A percentile compares a stretch with the other conserved stretches of the same genome.
Evolutionary conservation across 2,888 invertebrate genomes (phyloP).

Genomic region (Aspidiotus destructor): DNA sequence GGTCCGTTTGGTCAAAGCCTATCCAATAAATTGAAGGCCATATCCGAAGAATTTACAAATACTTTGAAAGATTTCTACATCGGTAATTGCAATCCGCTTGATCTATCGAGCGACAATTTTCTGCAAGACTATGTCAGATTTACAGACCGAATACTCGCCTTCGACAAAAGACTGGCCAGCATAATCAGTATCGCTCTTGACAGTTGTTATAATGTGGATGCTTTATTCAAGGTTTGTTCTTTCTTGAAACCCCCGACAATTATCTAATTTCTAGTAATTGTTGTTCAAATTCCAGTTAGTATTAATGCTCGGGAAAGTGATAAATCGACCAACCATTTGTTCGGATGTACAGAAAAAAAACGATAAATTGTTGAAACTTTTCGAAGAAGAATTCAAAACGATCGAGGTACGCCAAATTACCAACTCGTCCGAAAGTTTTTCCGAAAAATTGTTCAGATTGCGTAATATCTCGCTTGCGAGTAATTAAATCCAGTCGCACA

Average conservation of each 20-base stretch:
- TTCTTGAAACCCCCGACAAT: background rate
- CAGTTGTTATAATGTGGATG: conserved; percentile 61
- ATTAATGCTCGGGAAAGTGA: conserved; percentile 61
- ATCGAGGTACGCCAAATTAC: conserved; percentile 49
- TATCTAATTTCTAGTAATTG: conserved; percentile 3
- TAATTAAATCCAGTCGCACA: too few relatives aligned
- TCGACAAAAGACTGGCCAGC: conserved; percentile 67
- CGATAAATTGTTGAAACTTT: conserved; percentile 52
- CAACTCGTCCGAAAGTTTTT: too few relatives aligned
- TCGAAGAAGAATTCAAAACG: conserved; percentile 55
- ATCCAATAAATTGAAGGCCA: conserved; percentile 45
- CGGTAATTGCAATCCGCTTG: conserved; percentile 60
- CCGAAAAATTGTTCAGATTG: too few relatives aligned
- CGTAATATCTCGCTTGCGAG: too few relatives aligned
- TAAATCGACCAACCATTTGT: conserved; percentile 64
- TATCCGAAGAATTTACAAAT: conserved; percentile 42
- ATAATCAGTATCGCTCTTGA: conserved; percentile 71
- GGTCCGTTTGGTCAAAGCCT: conserved; percentile 56
- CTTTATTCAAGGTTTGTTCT: conserved; percentile 50
- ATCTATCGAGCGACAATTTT: conserved; percentile 59
- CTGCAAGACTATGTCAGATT: conserved; percentile 55
- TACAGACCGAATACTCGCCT: conserved; percentile 53
- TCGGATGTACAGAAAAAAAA: conserved; percentile 60
- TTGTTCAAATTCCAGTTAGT: conserved; percentile 44
- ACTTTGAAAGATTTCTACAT: conserved; percentile 44